phyloP scores from a whole-genome alignment of 1,140 invertebrate species.

The Drosophila burlai region DNA sequence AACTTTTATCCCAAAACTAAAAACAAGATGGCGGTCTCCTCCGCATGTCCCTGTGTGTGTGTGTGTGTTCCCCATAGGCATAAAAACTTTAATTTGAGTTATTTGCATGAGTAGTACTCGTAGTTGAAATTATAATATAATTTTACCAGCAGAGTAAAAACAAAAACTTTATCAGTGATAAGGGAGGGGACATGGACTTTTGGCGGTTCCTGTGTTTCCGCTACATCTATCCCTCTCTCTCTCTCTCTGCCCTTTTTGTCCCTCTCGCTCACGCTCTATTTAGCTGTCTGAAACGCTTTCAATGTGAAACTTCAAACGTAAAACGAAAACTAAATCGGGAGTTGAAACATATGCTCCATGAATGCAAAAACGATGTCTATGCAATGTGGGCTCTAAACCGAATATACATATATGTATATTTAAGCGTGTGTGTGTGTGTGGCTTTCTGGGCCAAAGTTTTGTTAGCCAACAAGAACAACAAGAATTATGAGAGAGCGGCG shows the following conservation, averaged over 20 bases:
- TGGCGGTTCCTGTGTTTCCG: constrained; percentile 3
- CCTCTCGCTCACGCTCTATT: constrained; percentile 37
- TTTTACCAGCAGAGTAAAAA: constrained; percentile 59
- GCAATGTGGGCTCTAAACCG: constrained; percentile 15
- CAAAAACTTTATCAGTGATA: constrained; percentile 73
- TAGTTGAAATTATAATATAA: constrained; percentile 78
- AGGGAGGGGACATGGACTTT: constrained; percentile 31
- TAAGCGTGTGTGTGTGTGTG: constrained; percentile 8
- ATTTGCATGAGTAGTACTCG: constrained; percentile 67
- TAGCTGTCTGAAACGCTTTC: constrained; percentile 64
- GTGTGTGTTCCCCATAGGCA: constrained; percentile 56
- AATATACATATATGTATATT: background rate
- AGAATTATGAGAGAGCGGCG: constrained; percentile 20
- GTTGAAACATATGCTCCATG: constrained; percentile 59
- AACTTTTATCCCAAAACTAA: constrained; percentile 70
- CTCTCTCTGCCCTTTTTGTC: constrained; percentile 4
- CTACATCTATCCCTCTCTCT: background rate
- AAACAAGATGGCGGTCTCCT: constrained; percentile 68
- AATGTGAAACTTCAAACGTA: constrained; percentile 65
- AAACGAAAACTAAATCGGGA: constrained; percentile 68
- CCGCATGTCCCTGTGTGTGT: constrained; percentile 31
- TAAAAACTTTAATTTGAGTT: constrained; percentile 79
- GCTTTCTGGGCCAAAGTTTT: constrained; percentile 46
- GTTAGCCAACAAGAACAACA: constrained; percentile 43
- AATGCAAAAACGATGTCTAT: constrained; percentile 74